These are phyloP conservation scores for Meleagris gallopavo DNA, from an alignment of 2,113 vertebrate genomes.

Conservation along the genomic window DNA sequence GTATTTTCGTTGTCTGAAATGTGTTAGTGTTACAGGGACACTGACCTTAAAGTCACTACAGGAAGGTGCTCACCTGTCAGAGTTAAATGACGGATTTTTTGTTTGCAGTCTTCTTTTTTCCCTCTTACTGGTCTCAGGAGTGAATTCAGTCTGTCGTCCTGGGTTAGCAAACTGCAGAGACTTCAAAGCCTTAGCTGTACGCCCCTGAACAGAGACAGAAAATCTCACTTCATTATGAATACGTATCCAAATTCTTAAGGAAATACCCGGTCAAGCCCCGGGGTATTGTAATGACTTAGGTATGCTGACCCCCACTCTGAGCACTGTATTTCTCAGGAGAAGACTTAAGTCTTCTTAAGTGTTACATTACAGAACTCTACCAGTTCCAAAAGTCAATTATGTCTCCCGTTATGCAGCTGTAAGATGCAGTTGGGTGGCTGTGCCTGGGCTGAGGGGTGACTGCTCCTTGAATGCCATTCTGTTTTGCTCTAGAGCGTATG, in stretches of 20 bases:
- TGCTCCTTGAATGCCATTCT: not conserved
- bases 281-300: not conserved
- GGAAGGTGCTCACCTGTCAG: constrained; percentile 78
- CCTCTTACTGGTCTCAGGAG: constrained; percentile 83
- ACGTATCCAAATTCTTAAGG: not conserved
- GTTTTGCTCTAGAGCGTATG: not conserved
- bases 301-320: not conserved
- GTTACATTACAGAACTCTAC: not conserved
- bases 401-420: not conserved
- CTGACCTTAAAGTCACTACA: not conserved
- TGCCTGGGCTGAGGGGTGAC: not conserved
- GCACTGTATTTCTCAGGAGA: not conserved
- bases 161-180: constrained; percentile 87
- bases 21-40: not conserved
- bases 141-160: constrained; percentile 84
- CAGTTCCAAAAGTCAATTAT: not conserved
- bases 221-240: constrained; percentile 4
- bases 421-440: not conserved
- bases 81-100: constrained; percentile 70
- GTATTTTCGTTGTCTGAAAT: not conserved
- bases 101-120: constrained; percentile 82
- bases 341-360: not conserved
- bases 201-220: constrained; percentile 77
- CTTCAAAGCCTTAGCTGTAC: constrained; percentile 85
- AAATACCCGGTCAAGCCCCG: not conserved